phyloP scores from a whole-genome alignment of 2,113 vertebrate genomes.

The Eretmochelys imbricata region DNA sequence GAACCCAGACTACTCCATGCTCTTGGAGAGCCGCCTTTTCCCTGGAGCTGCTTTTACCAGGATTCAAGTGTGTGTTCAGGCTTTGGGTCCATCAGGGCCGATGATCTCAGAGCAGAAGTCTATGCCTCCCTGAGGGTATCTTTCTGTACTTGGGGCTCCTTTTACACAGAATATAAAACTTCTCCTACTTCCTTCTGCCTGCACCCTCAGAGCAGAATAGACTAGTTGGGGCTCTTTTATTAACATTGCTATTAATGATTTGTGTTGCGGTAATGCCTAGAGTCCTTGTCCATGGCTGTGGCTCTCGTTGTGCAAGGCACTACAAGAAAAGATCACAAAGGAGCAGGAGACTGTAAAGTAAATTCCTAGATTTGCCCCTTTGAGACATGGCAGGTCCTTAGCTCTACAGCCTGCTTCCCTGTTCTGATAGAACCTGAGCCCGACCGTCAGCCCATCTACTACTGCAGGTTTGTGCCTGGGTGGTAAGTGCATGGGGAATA shows the following conservation, averaged over 20 bases:
- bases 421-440: no score
- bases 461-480: no score
- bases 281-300: neutral
- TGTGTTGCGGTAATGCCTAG: no score
- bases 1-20: no score
- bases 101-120: neutral
- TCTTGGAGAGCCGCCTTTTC: neutral
- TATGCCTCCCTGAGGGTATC: neutral
- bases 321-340: neutral
- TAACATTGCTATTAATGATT: neutral
- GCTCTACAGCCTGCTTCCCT: no score
- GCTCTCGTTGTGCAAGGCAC: neutral
- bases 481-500: no score
- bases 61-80: neutral
- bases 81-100: neutral
- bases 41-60: neutral
- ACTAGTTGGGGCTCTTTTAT: fast-evolving
- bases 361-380: no score
- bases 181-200: neutral
- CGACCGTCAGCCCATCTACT: no score
- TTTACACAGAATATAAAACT: neutral
- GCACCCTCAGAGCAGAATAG: neutral
- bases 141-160: neutral
- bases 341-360: no score
- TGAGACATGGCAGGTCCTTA: neutral